phyloP scores from a whole-genome alignment of 1,140 invertebrate genomes.

The Papilio machaon region DNA sequence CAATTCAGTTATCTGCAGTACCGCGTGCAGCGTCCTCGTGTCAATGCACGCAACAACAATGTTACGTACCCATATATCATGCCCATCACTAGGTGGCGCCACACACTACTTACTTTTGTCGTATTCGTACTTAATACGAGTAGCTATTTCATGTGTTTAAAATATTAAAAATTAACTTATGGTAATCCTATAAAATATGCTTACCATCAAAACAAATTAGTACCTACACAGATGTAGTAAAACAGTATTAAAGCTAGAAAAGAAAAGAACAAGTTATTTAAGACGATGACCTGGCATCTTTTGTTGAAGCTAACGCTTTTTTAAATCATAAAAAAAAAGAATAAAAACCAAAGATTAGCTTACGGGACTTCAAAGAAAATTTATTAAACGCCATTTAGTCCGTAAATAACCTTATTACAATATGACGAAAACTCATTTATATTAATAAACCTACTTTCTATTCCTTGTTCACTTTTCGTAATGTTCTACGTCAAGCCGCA shows the following conservation, averaged over 20 bases:
- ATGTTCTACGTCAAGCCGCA: no score
- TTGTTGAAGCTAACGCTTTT: not conserved
- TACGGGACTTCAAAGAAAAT: not conserved
- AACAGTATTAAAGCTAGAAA: no score
- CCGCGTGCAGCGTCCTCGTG: slow-evolving; percentile 2
- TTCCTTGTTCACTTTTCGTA: not conserved
- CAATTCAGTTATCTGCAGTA: slow-evolving; percentile 26
- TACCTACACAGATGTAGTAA: no score
- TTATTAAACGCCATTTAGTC: not conserved
- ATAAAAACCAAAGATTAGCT: not conserved
- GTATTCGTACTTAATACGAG: not conserved
- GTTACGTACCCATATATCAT: not conserved
- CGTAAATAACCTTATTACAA: not conserved
- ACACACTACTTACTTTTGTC: not conserved
- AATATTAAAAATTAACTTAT: no score
- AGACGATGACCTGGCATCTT: not conserved
- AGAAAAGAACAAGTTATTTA: not conserved
- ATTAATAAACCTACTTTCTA: not conserved
- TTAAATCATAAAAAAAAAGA: not conserved
- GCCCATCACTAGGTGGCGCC: not conserved
- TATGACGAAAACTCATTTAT: not conserved
- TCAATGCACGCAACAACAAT: slow-evolving; percentile 9
- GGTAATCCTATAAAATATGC: no score
- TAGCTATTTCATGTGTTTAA: no score
- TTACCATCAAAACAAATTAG: no score